Percentiles rank a stretch among this genome's conserved stretches.
These are phyloP conservation scores for Cyclura pinguis DNA, from an alignment of 2,797 vertebrate species.

Conservation along the genomic window DNA sequence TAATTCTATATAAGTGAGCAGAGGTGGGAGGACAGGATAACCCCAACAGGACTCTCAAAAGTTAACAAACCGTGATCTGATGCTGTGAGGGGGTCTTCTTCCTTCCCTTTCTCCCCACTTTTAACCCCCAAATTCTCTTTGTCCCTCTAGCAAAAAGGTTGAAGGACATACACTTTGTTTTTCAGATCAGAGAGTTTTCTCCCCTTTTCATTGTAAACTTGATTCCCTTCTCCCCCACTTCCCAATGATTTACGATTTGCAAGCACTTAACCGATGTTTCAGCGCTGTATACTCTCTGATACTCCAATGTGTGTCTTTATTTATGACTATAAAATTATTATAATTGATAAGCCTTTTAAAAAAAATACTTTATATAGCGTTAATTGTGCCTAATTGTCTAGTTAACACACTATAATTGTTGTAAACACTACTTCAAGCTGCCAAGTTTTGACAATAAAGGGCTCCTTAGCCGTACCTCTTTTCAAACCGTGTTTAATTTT, in stretches of 20 bases:
- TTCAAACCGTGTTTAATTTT: conserved; percentile 41
- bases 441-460: conserved; percentile 82
- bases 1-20: too few species aligned
- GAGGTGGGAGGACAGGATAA: background rate
- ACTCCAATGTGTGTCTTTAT: background rate
- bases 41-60: too few species aligned
- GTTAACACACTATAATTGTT: conserved; percentile 61
- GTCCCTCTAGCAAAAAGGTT: background rate
- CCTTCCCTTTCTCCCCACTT: background rate
- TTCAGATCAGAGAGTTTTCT: background rate
- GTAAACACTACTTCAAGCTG: conserved; percentile 69
- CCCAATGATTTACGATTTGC: background rate
- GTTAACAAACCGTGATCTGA: too few species aligned
- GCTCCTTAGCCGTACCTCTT: conserved; percentile 72
- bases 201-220: background rate
- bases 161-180: too few species aligned
- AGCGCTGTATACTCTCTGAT: background rate
- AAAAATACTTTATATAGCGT: conserved; percentile 70
- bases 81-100: too few species aligned
- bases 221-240: background rate
- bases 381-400: conserved; percentile 71
- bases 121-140: background rate
- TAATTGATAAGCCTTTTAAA: background rate
- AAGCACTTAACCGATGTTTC: background rate
- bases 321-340: background rate